A percentile compares a stretch with the other conserved stretches of the same genome.
Conservation (phyloP, 35 echinoderm and acorn worm genomes). For the Strongylocentrotus purpuratus region DNA sequence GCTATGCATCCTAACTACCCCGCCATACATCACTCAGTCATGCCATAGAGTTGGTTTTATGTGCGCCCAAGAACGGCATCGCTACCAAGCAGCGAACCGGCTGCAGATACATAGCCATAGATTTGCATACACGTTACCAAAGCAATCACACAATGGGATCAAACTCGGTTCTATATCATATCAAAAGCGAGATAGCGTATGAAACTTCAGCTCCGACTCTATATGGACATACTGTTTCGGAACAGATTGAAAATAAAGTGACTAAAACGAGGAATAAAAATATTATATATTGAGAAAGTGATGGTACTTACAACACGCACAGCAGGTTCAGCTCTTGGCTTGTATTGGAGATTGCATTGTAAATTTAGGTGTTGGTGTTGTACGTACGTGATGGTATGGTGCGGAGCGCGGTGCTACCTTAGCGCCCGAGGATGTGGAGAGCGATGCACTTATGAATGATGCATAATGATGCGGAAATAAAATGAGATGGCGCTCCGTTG, state of each 20-base stretch:
- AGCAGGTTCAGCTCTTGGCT: slow-evolving; percentile 7
- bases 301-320: neutral
- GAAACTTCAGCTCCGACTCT: neutral
- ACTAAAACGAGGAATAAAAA: neutral
- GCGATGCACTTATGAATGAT: slow-evolving; percentile 5
- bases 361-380: neutral
- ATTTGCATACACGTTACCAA: slow-evolving; percentile 7
- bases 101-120: neutral
- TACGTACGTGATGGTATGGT: neutral
- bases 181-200: neutral
- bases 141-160: neutral
- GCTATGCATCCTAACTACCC: neutral
- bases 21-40: neutral
- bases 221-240: neutral
- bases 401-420: neutral
- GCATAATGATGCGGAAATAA: neutral
- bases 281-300: neutral
- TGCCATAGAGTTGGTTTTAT: neutral
- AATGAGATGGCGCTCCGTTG: neutral
- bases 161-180: neutral
- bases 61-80: neutral
- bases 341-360: neutral
- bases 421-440: neutral
- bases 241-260: neutral
- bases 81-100: neutral